phyloP scores from a whole-genome alignment of 2,888 invertebrate genomes.

The Drosophila meridiana region DNA sequence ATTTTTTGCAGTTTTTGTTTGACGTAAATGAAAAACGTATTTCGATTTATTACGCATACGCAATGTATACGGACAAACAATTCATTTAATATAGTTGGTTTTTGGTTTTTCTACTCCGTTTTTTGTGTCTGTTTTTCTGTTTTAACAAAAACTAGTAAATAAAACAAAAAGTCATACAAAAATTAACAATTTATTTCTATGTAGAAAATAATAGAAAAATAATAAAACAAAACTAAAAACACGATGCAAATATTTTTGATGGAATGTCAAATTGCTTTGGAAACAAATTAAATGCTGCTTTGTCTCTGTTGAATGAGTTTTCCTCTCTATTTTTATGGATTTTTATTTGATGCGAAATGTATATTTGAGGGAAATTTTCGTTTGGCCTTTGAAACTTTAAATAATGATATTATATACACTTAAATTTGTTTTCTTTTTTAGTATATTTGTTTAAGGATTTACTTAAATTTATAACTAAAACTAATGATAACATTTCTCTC shows the following conservation, averaged over 20 bases:
- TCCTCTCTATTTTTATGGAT: background rate
- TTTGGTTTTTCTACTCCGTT: constrained; percentile 58
- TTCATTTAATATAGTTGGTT: constrained; percentile 53
- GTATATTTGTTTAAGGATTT: constrained; percentile 28
- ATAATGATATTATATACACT: constrained; percentile 63
- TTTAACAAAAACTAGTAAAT: constrained; percentile 50
- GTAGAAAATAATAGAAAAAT: constrained; percentile 1
- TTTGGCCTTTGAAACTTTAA: constrained; percentile 35
- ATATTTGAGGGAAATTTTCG: background rate
- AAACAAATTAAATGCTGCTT: constrained; percentile 33
- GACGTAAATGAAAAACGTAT: constrained; percentile 37
- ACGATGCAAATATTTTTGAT: constrained; percentile 22
- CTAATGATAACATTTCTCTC: constrained; percentile 74
- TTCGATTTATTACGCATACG: constrained; percentile 57
- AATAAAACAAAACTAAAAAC: constrained; percentile 21
- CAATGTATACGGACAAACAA: constrained; percentile 55
- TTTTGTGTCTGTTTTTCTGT: constrained; percentile 8
- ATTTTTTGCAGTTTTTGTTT: constrained; percentile 8
- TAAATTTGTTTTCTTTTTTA: constrained; percentile 21
- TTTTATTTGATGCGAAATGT: background rate
- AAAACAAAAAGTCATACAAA: constrained; percentile 49
- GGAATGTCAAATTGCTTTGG: constrained; percentile 42
- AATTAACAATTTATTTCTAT: constrained; percentile 18
- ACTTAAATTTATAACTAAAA: constrained; percentile 77
- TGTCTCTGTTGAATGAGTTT: constrained; percentile 2